These are phyloP conservation scores for Bombylius major DNA, from an alignment of 2,888 invertebrate genomes.

Conservation along the genomic window DNA sequence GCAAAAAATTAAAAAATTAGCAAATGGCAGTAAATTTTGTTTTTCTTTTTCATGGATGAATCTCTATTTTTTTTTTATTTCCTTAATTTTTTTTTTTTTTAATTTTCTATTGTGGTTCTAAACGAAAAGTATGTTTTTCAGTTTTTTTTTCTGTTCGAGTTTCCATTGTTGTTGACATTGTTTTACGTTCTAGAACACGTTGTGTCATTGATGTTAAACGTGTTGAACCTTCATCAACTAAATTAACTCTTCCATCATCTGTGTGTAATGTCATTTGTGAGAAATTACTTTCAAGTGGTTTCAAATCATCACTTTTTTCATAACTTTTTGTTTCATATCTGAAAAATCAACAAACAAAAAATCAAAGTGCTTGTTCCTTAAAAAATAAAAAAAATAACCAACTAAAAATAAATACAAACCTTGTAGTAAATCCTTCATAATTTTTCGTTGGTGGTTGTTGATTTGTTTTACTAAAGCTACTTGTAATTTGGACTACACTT, in stretches of 20 bases:
- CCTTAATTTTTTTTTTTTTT: neutral
- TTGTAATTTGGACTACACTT: constrained; percentile 28
- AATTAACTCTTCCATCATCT: constrained; percentile 30
- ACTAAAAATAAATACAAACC: constrained; percentile 32
- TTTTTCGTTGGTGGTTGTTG: constrained; percentile 36
- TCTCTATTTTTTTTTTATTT: neutral
- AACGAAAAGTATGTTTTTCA: constrained; percentile 35
- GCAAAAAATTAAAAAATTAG: too few species aligned
- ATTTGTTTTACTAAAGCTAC: constrained; percentile 21
- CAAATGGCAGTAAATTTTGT: neutral
- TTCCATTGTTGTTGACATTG: constrained; percentile 33
- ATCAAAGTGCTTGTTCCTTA: too few species aligned
- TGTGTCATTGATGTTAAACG: constrained; percentile 35
- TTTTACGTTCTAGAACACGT: constrained; percentile 36
- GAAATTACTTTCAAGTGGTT: constrained; percentile 31
- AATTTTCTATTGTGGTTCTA: constrained; percentile 21
- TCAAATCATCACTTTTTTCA: constrained; percentile 27
- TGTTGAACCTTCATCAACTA: constrained; percentile 33
- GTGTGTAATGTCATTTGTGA: constrained; percentile 31
- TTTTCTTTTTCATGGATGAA: neutral
- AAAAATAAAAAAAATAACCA: too few species aligned
- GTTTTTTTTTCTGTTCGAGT: constrained; percentile 34
- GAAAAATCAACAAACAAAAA: constrained; percentile 9
- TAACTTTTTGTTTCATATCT: constrained; percentile 37
- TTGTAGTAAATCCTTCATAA: constrained; percentile 54